Conservation (phyloP, 2,797 vertebrate genomes). For the Sebastes itinus region DNA sequence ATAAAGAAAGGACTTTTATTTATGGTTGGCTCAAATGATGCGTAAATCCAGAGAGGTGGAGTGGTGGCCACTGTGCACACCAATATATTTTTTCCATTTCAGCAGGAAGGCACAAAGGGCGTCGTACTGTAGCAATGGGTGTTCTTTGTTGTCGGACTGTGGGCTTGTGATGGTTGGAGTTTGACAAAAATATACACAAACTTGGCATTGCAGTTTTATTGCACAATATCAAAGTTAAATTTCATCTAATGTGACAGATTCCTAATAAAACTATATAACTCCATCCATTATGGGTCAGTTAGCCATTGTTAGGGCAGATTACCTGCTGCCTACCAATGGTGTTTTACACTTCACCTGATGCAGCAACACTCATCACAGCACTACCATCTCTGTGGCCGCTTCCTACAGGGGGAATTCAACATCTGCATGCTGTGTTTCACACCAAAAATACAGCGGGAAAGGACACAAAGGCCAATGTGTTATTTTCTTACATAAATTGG, state of each 20-base stretch:
- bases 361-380: slow-evolving; percentile 62
- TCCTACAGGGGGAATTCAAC: slow-evolving; percentile 32
- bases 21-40: slow-evolving; percentile 52
- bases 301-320: slow-evolving; percentile 60
- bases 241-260: neutral
- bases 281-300: slow-evolving; percentile 51
- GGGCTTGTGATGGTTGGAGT: slow-evolving; percentile 65
- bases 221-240: neutral
- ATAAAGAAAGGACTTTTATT: slow-evolving; percentile 44
- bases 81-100: slow-evolving; percentile 25
- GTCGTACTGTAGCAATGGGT: slow-evolving; percentile 41
- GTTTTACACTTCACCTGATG: slow-evolving; percentile 51
- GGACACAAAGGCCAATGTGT: slow-evolving; percentile 37
- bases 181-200: slow-evolving; percentile 19
- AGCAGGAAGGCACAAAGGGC: slow-evolving; percentile 68
- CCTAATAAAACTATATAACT: slow-evolving; percentile 28
- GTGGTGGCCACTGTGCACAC: slow-evolving; percentile 6
- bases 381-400: slow-evolving; percentile 39
- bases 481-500: neutral
- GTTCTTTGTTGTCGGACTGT: slow-evolving; percentile 59
- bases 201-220: neutral
- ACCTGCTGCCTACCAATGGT: slow-evolving; percentile 63
- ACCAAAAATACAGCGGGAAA: slow-evolving; percentile 58
- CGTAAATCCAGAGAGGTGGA: slow-evolving; percentile 33
- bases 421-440: slow-evolving; percentile 63